A percentile compares a stretch with the other conserved stretches of the same genome.
phyloP scores from a whole-genome alignment of 1,140 invertebrate species.

The Metopolophium dirhodum region DNA sequence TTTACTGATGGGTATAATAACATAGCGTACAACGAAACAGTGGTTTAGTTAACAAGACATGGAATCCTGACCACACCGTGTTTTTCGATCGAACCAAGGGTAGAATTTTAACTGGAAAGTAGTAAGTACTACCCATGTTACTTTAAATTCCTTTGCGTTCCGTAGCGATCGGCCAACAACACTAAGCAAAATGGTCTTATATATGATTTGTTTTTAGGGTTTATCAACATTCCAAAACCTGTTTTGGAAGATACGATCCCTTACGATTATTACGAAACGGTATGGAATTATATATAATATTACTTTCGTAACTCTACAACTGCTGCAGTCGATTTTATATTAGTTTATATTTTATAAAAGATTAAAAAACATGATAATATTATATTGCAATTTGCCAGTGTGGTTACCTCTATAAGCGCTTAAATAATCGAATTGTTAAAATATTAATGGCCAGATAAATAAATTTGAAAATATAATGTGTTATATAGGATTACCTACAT shows the following conservation, averaged over 20 bases:
- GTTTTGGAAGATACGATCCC: background rate
- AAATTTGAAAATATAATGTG: background rate
- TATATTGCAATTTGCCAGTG: background rate
- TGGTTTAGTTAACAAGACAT: background rate
- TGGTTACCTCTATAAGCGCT: background rate
- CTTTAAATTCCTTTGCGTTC: background rate
- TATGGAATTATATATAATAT: background rate
- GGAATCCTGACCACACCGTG: background rate
- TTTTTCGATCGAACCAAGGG: background rate
- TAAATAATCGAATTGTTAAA: background rate
- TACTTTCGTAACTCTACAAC: background rate
- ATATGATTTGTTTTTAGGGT: background rate
- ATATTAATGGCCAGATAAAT: background rate
- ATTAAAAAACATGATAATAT: background rate
- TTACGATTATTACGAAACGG: background rate
- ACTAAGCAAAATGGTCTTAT: background rate
- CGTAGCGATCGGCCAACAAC: background rate
- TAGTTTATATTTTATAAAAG: background rate
- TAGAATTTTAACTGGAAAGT: background rate
- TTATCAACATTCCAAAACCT: constrained; percentile 2
- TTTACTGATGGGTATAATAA: background rate
- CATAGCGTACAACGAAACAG: background rate
- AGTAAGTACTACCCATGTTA: background rate
- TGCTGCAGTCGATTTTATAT: background rate
- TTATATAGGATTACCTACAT: background rate